Evolutionary conservation across 2,113 vertebrate genomes (phyloP), one percentile per base, ranked within the genome.

Genomic region (Psephotus haematonotus): DNA sequence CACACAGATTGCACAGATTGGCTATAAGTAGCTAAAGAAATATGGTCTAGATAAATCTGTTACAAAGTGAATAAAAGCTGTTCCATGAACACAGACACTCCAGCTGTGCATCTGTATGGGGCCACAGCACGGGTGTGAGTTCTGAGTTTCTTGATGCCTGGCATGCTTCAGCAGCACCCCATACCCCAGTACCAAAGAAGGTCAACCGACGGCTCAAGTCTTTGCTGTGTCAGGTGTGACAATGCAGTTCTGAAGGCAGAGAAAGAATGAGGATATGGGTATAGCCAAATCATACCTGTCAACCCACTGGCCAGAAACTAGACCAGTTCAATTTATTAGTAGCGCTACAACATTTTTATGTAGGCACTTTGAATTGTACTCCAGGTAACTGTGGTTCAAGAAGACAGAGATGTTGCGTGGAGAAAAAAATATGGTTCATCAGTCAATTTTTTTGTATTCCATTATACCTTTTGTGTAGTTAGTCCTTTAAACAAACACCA

Each of bases 181-280:
- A 18, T 13, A 8, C 3, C n/a, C 22, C 1, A 0, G n/a, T 17
- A 29, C 52, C 31, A 3, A 1, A 13, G 25, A 41, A 69, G 39
- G 9, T 64, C 62, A 43, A 1, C 13, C 37, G 17, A 5, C 31
- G 82, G 37, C 50, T 41, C 1, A 1, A 60, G 53, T 35, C 59
- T 86, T 46, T 35, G 35, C 43, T 71, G 43, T 3, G 0, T 25
- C 52, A 24, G 9, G 1, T 76, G 76, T 64, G 80, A 35, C 49
- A 20, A 13, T 17, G 25, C 17, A 70, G 37, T 11, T 91, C 18
- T 37, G 63, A 57, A 72, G 44, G 76, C 52, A 82, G 70, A 60
- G 75, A 17, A 60, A 7, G 52, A 72, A 1, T 7, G 29, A 65
- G 62, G 19, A 3, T 59, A 1, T 33, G 14, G 39, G 3, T 70